phyloP scores from a whole-genome alignment of 2,888 invertebrate species.

The Ditula angustiorana region DNA sequence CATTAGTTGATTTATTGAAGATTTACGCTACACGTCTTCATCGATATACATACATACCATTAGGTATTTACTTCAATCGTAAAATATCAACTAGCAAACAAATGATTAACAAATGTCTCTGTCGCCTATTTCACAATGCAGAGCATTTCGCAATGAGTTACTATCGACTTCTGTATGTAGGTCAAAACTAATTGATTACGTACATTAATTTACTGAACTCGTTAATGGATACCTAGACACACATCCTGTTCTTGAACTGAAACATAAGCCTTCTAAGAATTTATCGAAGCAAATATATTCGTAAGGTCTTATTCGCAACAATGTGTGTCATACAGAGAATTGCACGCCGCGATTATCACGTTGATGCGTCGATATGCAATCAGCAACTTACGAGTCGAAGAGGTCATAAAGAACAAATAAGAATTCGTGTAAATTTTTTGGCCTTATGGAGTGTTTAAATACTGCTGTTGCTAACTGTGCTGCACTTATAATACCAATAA shows the following conservation, averaged over 20 bases:
- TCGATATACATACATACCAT: no score
- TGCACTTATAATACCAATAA: no score
- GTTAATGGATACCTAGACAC: neutral
- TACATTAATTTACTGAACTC: neutral
- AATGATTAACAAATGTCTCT: constrained; percentile 23
- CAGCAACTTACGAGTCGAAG: no score
- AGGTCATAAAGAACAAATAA: no score
- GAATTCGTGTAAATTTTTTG: no score
- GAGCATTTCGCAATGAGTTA: constrained; percentile 25
- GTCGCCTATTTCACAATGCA: constrained; percentile 25
- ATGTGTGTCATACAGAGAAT: neutral
- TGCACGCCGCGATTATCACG: neutral
- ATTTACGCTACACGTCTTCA: no score
- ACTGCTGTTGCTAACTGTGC: no score
- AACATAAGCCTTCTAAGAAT: neutral
- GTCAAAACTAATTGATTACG: constrained; percentile 31
- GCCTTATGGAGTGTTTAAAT: no score
- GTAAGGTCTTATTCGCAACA: neutral
- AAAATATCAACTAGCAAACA: constrained; percentile 22
- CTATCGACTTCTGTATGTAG: constrained; percentile 29
- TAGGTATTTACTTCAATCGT: constrained; percentile 9
- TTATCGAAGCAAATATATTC: neutral
- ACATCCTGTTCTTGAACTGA: constrained; percentile 1
- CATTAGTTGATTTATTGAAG: no score
- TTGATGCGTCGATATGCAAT: no score